A percentile compares a stretch with the other conserved stretches of the same genome.
These are phyloP conservation scores for Aplysina aerophoba DNA, from an alignment of 37 sponge, comb jelly and placozoan genomes.

Conservation along the genomic window DNA sequence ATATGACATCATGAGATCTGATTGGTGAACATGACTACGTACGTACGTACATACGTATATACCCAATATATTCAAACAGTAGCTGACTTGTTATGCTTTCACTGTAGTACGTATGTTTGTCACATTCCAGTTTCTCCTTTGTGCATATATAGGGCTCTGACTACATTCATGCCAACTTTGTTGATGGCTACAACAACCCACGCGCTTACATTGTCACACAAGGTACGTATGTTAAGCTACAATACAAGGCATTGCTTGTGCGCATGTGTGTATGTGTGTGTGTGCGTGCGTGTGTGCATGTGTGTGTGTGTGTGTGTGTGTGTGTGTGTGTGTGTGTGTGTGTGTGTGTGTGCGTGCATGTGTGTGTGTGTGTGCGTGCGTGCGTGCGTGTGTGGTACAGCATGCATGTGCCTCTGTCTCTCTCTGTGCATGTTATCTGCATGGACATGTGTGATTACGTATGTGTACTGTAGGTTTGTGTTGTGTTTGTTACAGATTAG, in stretches of 20 bases:
- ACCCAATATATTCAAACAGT: no score
- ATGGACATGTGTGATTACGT: slow-evolving; percentile 10
- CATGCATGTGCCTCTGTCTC: slow-evolving; percentile 19
- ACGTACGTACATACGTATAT: neutral
- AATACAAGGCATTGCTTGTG: neutral
- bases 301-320: slow-evolving; percentile 36
- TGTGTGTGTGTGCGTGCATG: slow-evolving; percentile 22
- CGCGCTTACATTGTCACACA: slow-evolving; percentile 86
- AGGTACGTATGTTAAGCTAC: slow-evolving; percentile 50
- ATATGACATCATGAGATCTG: neutral
- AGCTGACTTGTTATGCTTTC: no score
- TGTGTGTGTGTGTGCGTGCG: neutral
- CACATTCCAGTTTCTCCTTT: neutral
- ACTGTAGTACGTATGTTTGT: no score
- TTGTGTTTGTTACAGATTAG: no score
- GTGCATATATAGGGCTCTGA: slow-evolving; percentile 59
- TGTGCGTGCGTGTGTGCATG: slow-evolving; percentile 25
- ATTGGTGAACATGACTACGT: neutral
- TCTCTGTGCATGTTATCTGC: slow-evolving; percentile 1
- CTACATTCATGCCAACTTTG: slow-evolving; percentile 93
- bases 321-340: slow-evolving; percentile 27
- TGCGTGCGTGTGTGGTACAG: slow-evolving; percentile 16
- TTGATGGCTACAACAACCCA: slow-evolving; percentile 65
- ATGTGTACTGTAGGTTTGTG: no score
- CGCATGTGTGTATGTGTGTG: slow-evolving; percentile 37